Conservation (phyloP, 2,797 vertebrate genomes). For the Falco rusticolus region DNA sequence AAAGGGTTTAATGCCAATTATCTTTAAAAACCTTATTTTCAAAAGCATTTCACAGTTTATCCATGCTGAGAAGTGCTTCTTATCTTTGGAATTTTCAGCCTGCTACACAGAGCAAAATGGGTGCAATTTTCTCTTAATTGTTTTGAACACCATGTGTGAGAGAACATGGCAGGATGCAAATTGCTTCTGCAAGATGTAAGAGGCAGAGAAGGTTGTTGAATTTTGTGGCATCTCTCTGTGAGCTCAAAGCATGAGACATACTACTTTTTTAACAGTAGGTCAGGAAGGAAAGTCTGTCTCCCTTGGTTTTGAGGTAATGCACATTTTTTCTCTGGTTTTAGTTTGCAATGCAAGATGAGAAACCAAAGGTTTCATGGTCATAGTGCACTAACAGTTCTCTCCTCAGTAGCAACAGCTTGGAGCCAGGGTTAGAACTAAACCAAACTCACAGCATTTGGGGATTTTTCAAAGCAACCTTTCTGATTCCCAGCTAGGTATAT, state of each 20-base stretch:
- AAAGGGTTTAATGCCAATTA: conserved; percentile 70
- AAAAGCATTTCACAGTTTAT: conserved; percentile 63
- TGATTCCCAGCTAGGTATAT: not conserved
- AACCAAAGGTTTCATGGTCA: not conserved
- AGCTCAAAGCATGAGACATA: not conserved
- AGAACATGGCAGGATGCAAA: conserved; percentile 73
- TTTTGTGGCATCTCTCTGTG: conserved; percentile 17
- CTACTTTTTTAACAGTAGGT: not conserved
- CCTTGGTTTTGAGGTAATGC: not conserved
- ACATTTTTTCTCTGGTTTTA: not conserved
- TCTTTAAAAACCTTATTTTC: conserved; percentile 70
- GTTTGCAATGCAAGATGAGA: not conserved
- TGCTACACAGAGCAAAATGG: conserved; percentile 64
- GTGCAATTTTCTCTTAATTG: conserved; percentile 76
- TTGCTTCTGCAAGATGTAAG: conserved; percentile 54
- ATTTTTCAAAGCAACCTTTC: not conserved
- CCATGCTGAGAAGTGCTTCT: conserved; percentile 70
- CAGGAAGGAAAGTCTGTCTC: not conserved
- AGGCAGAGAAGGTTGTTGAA: conserved; percentile 1
- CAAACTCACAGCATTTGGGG: not conserved
- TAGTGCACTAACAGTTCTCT: not conserved
- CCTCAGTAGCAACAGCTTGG: not conserved
- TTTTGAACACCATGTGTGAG: conserved; percentile 67
- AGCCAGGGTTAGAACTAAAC: not conserved
- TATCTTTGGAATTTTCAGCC: conserved; percentile 66